Conservation (phyloP, 2,113 vertebrate genomes). For the Aspidoscelis tigris region DNA sequence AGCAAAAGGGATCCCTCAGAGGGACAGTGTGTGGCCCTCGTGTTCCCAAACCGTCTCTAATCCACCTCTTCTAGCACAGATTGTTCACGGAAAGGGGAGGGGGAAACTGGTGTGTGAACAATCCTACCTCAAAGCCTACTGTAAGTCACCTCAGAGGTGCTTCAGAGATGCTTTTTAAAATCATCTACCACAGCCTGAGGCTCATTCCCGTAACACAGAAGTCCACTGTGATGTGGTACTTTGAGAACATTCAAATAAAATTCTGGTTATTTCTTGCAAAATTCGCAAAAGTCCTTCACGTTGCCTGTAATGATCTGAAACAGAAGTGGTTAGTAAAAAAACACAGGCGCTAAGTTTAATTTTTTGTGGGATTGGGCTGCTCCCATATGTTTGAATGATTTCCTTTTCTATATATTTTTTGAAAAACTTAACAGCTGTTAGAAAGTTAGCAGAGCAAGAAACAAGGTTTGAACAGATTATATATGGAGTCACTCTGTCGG, state of each 20-base stretch:
- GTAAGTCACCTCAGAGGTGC: too few relatives aligned
- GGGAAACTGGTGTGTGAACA: too few relatives aligned
- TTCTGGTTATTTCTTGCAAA: slow-evolving; percentile 20
- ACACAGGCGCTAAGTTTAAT: not conserved
- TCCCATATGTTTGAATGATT: not conserved
- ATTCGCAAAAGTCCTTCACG: not conserved
- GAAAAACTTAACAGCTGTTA: not conserved
- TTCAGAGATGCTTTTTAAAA: too few relatives aligned
- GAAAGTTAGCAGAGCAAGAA: not conserved
- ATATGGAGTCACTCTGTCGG: not conserved
- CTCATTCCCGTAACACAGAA: too few relatives aligned
- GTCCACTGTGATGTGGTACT: not conserved
- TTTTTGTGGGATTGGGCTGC: not conserved
- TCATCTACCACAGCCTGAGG: too few relatives aligned
- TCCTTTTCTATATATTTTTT: not conserved
- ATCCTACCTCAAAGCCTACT: too few relatives aligned
- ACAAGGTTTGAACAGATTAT: too few relatives aligned
- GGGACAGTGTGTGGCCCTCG: too few relatives aligned
- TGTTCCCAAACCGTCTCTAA: too few relatives aligned
- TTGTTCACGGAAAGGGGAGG: too few relatives aligned
- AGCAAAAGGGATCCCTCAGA: too few relatives aligned
- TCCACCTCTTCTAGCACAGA: too few relatives aligned
- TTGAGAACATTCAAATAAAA: slow-evolving; percentile 10
- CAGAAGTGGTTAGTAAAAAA: not conserved
- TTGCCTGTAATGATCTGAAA: not conserved